A percentile compares a stretch with the other conserved stretches of the same genome.
Evolutionary conservation across 1,140 invertebrate species (phyloP).

Genomic region (Neoseiulus cucumeris): DNA sequence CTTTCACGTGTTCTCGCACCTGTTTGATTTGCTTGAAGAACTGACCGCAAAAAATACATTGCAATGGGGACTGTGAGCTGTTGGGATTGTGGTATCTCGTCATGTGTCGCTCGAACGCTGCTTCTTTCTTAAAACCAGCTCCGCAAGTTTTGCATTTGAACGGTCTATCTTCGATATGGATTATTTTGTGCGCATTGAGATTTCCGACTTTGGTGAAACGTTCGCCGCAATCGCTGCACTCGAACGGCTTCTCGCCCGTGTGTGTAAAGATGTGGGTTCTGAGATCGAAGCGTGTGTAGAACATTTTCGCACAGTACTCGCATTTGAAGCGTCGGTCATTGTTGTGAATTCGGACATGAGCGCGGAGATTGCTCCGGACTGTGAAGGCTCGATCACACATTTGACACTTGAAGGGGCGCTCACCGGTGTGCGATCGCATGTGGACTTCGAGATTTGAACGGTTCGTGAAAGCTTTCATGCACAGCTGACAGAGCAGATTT

Average conservation of each 20-base stretch:
- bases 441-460: constrained; percentile 4
- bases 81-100: not conserved
- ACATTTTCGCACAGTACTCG: constrained; percentile 11
- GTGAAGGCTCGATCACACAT: not conserved
- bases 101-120: not conserved
- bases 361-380: not conserved
- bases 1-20: not conserved
- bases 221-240: constrained; percentile 13
- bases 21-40: not conserved
- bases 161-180: not conserved
- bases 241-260: constrained; percentile 11
- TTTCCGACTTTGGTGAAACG: not conserved
- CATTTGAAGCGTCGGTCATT: constrained; percentile 12
- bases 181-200: not conserved
- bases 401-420: not conserved
- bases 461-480: not conserved
- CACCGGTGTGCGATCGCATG: not conserved
- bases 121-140: not conserved
- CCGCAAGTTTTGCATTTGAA: not conserved
- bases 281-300: constrained; percentile 12
- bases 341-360: constrained; percentile 13
- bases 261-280: constrained; percentile 11
- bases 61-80: not conserved
- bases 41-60: not conserved
- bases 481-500: not conserved